Percentiles rank a stretch among this genome's conserved stretches.
Conservation (phyloP, 2,113 vertebrate species). For the Gymnorhina tibicen region DNA sequence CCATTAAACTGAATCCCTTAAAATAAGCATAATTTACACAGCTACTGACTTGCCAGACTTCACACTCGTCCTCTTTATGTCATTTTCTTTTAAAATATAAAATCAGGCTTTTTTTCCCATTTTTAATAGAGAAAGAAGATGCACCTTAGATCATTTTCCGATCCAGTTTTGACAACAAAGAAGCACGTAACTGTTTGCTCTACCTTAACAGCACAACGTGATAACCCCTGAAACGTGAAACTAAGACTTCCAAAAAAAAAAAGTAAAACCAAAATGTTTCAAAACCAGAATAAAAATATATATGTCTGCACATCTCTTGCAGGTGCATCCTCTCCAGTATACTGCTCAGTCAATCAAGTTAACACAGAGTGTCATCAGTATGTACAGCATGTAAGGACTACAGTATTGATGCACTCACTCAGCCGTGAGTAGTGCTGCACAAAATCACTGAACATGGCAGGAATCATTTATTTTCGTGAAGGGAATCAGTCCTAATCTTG, state of each 20-base stretch:
- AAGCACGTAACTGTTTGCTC: constrained; percentile 59
- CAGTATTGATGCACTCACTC: constrained; percentile 81
- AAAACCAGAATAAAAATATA: constrained; percentile 73
- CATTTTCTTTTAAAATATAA: constrained; percentile 63
- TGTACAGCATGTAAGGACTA: constrained; percentile 81
- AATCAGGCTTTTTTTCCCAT: constrained; percentile 16
- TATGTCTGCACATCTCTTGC: constrained; percentile 75
- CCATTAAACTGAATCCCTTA: constrained; percentile 37
- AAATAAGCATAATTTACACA: constrained; percentile 52
- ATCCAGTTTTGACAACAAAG: constrained; percentile 72
- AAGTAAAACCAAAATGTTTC: constrained; percentile 68
- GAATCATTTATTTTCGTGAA: constrained; percentile 83
- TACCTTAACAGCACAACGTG: constrained; percentile 67
- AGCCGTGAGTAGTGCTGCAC: constrained; percentile 80
- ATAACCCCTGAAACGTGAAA: constrained; percentile 64
- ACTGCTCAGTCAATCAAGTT: constrained; percentile 82
- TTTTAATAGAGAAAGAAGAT: constrained; percentile 35
- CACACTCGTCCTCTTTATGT: constrained; percentile 44
- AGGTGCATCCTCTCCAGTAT: constrained; percentile 76
- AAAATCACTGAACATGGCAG: constrained; percentile 84
- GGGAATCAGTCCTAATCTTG: constrained; percentile 82
- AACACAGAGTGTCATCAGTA: constrained; percentile 84
- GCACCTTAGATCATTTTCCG: constrained; percentile 60
- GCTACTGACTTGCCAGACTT: constrained; percentile 56
- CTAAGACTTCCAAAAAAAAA: constrained; percentile 58